Base-by-base conservation (phyloP, 2,797 vertebrate genomes). In the Champsocephalus esox region DNA sequence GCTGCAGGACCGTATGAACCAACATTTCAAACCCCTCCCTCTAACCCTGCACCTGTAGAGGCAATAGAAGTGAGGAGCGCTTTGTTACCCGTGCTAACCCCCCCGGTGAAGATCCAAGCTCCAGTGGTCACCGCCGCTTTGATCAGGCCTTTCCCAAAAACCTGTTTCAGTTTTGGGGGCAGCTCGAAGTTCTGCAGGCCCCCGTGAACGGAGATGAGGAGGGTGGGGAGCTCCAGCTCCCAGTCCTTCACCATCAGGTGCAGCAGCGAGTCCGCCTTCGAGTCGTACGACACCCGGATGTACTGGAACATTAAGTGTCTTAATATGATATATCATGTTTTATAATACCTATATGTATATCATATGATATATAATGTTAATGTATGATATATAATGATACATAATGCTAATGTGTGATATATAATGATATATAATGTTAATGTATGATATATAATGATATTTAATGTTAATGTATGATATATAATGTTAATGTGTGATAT, bases 81-180 rank as follows among this genome's bases (percentile, higher is more conserved):
- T 38, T 5, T 6, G 34, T 38, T 61, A 61, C 98, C 98, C 2
- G 97, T 98, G 83, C 96, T 98, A 85, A 99, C 95, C 34, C 98
- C 98, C 1, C 97, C 96, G 0, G 98, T 99, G 93, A 99, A 98
- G 92, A 99, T 99, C 98, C 98, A 99, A 76, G 98, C 98, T 59
- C 98, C 97, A 0, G 98, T 99, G 64, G 98, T 99, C 93, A 99
- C 94, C 1, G 98, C 97, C 3, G 98, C 98, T 85, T 99, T 98
- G 89, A 99, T 97, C 75, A 99, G 93, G 1, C 98, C 98, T 90
- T 96, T 98, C 9, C 98, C 98, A 80, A 99, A 99, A 0, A 99
- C 97, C 85, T 99, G 98, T 84, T 99, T 99, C 65, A 99, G 93
- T 85, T 99, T 99, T 24, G 97, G 97, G 28, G 96, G 97, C 85